Base-by-base conservation (phyloP, 1,140 invertebrate genomes). In the Drosophila punjabiensis region DNA sequence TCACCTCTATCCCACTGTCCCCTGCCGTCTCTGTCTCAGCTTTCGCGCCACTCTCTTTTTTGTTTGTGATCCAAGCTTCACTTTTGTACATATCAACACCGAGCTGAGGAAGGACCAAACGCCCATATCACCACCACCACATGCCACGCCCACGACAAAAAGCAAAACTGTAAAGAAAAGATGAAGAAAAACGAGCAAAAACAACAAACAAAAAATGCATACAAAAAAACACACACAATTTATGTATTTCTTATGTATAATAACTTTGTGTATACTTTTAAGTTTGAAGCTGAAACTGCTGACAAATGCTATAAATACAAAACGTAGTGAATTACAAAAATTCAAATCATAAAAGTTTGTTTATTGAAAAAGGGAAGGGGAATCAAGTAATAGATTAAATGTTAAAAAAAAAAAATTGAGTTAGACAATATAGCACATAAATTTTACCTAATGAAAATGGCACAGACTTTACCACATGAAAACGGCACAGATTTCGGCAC, bases 41-140 rank as follows among this genome's bases (percentile, higher is more conserved):
- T 90, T 86, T 90, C 79, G 70, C 84, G 74, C 71, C 78, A 82
- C 71, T 91, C 83, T 90, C 71, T 87, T 39, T 69, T 82, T n/a
- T n/a, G 65, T 76, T 64, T 82, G 79, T 82, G 61, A 80, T 66
- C 60, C 30, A 71, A 82, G 43, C 52, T 77, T 67, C 55, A 68
- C 77, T 48, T 69, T 84, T 88, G 85, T 88, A 88, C 60, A 88
- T 91, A 90, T n/a, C 39, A 80, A 55, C 32, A 58, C 7, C 73
- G 24, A 76, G 71, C 7, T 61, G 50, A 76, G 73, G 55, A 61
- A 70, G 45, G 64, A 82, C 61, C 64, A 45, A 66, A 66, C 64
- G 67, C 79, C 83, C 76, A 90, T 68, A 37, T 7, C 30, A 53
- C 50, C 55, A 56, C n/a, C n/a, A n/a, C 64, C 55, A 56, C 64